phyloP scores from a whole-genome alignment of 2,113 vertebrate genomes.

The Zosterops borbonicus region DNA sequence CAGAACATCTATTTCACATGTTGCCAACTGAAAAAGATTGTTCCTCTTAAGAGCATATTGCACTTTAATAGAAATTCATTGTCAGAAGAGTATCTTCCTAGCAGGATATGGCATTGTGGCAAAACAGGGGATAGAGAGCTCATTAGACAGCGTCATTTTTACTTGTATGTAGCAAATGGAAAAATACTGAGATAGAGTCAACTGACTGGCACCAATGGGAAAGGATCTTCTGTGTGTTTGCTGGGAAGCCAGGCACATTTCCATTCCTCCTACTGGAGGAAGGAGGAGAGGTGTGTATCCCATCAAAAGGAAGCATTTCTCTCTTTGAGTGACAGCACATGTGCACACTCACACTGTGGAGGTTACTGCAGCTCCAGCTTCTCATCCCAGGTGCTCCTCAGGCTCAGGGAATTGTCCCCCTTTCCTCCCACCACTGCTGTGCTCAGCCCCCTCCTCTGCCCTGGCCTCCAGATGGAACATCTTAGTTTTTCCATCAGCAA shows the following conservation, averaged over 20 bases:
- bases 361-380: background rate
- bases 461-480: background rate
- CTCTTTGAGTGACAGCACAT: background rate
- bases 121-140: background rate
- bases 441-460: background rate
- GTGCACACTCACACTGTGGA: accelerated
- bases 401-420: background rate
- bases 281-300: background rate
- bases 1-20: background rate
- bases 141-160: background rate
- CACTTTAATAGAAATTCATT: slow-evolving; percentile 21
- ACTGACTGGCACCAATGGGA: background rate
- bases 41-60: background rate
- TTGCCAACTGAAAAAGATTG: background rate
- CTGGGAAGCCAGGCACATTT: background rate
- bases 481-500: background rate
- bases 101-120: background rate
- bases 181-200: background rate
- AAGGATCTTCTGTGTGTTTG: background rate
- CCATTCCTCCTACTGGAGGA: background rate
- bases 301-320: background rate
- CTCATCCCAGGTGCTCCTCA: background rate
- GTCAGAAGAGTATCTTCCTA: background rate
- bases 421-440: accelerated
- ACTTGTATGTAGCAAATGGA: background rate